A percentile compares a stretch with the other conserved stretches of the same genome.
These are phyloP conservation scores for Stenotaenia linearis DNA, from an alignment of 2,888 invertebrate species.

Conservation along the genomic window DNA sequence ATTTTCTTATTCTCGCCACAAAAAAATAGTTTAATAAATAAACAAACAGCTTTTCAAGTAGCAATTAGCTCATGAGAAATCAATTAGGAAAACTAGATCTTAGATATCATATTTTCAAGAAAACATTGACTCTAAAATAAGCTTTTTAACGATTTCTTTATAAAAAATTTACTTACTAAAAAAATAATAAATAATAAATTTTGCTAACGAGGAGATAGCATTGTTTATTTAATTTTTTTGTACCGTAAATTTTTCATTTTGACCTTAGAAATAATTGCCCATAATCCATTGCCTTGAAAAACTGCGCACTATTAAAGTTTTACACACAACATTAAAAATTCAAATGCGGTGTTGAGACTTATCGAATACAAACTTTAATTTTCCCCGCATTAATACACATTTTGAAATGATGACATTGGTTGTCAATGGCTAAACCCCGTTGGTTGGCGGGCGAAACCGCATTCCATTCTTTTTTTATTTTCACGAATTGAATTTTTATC, in stretches of 20 bases:
- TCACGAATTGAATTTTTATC: background rate
- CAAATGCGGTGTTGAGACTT: too few relatives aligned
- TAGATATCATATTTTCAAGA: too few relatives aligned
- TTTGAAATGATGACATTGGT: background rate
- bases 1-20: background rate
- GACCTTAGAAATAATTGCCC: background rate
- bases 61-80: too few relatives aligned
- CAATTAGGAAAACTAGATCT: too few relatives aligned
- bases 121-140: too few relatives aligned
- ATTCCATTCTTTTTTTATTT: background rate
- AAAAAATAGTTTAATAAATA: background rate
- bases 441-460: background rate
- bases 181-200: too few relatives aligned
- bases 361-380: background rate
- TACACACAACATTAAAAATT: background rate
- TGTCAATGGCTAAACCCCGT: background rate
- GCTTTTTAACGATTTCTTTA: too few relatives aligned
- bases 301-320: background rate
- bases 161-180: too few relatives aligned
- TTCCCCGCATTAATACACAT: background rate
- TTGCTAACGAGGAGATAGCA: too few relatives aligned
- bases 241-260: background rate
- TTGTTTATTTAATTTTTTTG: background rate
- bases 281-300: background rate
- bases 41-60: background rate